Conservation (phyloP, 1,140 invertebrate species). For the Drosophila kurseongensis region DNA sequence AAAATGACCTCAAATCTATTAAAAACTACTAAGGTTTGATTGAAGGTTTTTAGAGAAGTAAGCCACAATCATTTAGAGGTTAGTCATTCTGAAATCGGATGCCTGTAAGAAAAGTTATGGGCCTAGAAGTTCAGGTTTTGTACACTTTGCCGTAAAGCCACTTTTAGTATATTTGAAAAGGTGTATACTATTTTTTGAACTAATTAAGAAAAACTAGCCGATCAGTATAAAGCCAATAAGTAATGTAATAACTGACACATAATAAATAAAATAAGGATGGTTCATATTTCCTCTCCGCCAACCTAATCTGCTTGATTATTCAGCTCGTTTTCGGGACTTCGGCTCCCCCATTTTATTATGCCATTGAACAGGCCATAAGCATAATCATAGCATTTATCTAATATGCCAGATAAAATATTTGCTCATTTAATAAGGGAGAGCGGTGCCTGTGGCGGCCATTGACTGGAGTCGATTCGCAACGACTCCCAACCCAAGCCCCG, state of each 20-base stretch:
- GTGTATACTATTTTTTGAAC: no score
- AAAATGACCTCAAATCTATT: no score
- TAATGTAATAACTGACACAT: neutral
- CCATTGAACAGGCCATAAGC: conserved; percentile 44
- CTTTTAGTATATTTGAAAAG: no score
- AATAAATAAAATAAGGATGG: neutral
- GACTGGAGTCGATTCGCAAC: conserved; percentile 13
- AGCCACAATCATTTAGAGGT: no score
- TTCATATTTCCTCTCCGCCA: neutral
- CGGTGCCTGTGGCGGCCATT: conserved; percentile 26
- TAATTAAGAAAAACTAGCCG: no score
- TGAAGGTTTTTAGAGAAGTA: no score
- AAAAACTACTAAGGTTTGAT: no score
- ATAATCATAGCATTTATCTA: conserved; percentile 59
- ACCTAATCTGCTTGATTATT: conserved; percentile 29
- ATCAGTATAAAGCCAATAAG: neutral
- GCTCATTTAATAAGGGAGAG: conserved; percentile 57
- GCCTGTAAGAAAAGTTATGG: no score
- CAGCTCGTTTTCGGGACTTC: conserved; percentile 3
- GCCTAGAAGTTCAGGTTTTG: no score
- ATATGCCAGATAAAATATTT: conserved; percentile 56
- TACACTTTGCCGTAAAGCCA: no score
- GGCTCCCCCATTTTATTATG: conserved; percentile 32
- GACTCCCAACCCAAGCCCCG: neutral
- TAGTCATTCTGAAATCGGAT: no score